Base-by-base conservation (phyloP, 1,140 invertebrate genomes). In the Macrocentrus cingulum region DNA sequence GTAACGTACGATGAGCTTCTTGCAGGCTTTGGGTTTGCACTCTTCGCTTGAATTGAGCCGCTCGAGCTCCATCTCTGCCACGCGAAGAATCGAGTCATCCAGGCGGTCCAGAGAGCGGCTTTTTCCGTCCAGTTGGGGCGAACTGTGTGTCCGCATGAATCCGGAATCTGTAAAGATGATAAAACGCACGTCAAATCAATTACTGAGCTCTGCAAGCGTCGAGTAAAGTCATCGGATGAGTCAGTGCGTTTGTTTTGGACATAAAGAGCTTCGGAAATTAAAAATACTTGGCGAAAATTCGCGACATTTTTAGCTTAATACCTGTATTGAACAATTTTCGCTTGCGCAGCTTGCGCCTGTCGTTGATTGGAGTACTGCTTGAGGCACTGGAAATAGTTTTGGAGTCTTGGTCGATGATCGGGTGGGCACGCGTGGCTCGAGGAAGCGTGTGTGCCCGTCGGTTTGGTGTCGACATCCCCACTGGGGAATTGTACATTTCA, bases 321-420 rank as follows among this genome's bases (percentile, higher is more conserved):
- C 65, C 62, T 55, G 65, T 59, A 46, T 59, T 60, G 57, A 69
- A 66, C 41, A 69, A 46, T 51, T 69, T 69, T 49, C 65, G 55
- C 50, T 69, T 69, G 8, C 58, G 64, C 34, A 58, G 45, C 53
- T 64, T 63, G 25, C 59, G 44, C 46, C 63, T 63, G 49, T 61
- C 60, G 18, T 2, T 49, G 6, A 50, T 19, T 19, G 62, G 65
- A 44, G 62, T 64, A 34, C 42, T 62, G n/a, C 23, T 18, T 0
- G 20, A 48, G 22, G 39, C 32, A 45, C 34, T 22, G 19, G 46
- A 37, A 25, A 49, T 49, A 16, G 25, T 56, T 49, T 49, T 56
- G 45, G 15, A 56, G 11, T 34, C 8, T 7, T 11, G n/a, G 22
- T 23, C 22, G 46, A 55, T 34, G 18, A 59, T 20, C 52, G 55